phyloP scores from a whole-genome alignment of 2,113 vertebrate species.

The Capreolus pygargus region DNA sequence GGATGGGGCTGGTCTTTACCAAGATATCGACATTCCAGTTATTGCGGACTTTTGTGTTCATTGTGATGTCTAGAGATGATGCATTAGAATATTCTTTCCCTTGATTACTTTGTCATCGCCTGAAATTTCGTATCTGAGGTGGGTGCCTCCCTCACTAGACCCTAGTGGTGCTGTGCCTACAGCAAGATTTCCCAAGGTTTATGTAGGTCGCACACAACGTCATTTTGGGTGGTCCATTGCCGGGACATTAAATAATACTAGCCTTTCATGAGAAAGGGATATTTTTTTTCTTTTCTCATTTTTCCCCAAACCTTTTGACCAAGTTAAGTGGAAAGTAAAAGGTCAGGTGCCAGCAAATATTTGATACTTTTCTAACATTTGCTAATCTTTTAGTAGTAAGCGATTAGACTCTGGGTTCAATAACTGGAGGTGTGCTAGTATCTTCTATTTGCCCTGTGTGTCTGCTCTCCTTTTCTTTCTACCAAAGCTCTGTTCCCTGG shows the following conservation, averaged over 20 bases:
- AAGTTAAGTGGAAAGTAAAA: neutral
- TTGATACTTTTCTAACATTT: neutral
- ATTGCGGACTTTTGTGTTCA: neutral
- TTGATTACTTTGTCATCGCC: neutral
- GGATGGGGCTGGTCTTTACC: neutral
- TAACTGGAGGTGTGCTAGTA: neutral
- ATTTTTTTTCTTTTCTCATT: neutral
- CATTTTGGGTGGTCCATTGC: neutral
- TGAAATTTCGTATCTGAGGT: neutral
- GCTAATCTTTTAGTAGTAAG: neutral
- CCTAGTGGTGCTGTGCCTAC: neutral
- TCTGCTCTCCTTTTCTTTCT: neutral
- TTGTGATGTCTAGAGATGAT: neutral
- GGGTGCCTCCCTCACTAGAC: neutral
- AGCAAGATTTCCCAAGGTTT: neutral
- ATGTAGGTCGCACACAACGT: rapidly evolving
- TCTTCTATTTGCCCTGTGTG: neutral
- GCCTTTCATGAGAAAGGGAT: neutral
- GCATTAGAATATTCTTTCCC: neutral
- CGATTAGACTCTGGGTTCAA: neutral
- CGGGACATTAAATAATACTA: neutral
- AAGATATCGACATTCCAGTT: neutral
- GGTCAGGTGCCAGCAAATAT: neutral
- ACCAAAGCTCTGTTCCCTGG: neutral
- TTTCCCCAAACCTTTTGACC: neutral